Evolutionary conservation across 2,113 vertebrate genomes (phyloP), one percentile per base, ranked within the genome.

Genomic region (Typhlomys cinereus): DNA sequence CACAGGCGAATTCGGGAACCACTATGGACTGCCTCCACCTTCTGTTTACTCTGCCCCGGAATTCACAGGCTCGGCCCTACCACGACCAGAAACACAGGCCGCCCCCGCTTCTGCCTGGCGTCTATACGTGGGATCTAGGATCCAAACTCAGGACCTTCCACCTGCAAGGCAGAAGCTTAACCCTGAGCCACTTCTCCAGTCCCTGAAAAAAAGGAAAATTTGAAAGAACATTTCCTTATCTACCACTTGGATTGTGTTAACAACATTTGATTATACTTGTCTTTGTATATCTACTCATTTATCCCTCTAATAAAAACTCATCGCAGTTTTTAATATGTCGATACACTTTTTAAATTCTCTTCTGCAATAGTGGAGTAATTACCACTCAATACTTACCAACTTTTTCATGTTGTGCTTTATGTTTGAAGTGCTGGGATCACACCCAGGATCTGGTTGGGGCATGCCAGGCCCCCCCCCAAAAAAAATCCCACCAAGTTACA

Each of bases 201-300:
- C n/a, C n/a, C n/a, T n/a, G n/a, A n/a, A n/a, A n/a, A 71, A 90
- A n/a, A 7, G 41, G 31, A 91, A 70, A 66, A 73, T 27, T 76
- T 64, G 46, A 62, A 86, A 89, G 12, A 76, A 70, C 9, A 90
- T 13, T 80, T 12, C 64, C 2, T 46, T 57, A 69, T 10, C 31
- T 70, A 73, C 2, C 10, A 34, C 17, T 61, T 84, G 27, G 7
- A 82, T 81, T 75, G 52, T 80, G 20, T 87, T 75, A 74, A 39
- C 48, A 78, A 69, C 27, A 93, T 57, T 88, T 85, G n/a, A n/a
- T 54, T 41, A 75, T 76, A 23, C 9, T 85, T 91, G 23, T 57
- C 61, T 73, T 80, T 83, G 79, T 25, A 36, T 61, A 13, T 85
- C 36, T 85, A 79, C 14, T 17, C n/a, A 31, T 66, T 27, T 36